Evolutionary conservation across 2,888 invertebrate genomes (phyloP).

Genomic region (Fabriciana adippe): DNA sequence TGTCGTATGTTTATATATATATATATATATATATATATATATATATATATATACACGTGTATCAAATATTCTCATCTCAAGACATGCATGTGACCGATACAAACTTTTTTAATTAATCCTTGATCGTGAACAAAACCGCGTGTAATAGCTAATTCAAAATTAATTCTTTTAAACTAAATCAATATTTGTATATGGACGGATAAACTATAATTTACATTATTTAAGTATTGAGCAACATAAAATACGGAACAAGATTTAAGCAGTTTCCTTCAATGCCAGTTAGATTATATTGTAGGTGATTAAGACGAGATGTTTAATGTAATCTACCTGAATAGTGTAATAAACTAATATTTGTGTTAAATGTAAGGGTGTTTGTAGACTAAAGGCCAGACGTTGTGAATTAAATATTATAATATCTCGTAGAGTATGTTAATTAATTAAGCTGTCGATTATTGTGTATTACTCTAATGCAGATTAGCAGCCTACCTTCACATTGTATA

Average conservation of each 20-base stretch:
- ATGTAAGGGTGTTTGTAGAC: too few relatives aligned
- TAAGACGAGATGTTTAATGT: constrained; percentile 23
- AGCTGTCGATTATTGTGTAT: neutral
- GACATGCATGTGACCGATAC: too few relatives aligned
- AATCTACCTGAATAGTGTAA: constrained; percentile 12
- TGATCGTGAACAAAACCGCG: too few relatives aligned
- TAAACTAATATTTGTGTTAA: neutral
- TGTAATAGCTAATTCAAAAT: too few relatives aligned
- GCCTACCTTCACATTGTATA: constrained; percentile 10
- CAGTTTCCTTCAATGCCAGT: constrained; percentile 22
- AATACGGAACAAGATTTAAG: constrained; percentile 15
- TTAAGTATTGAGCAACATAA: neutral
- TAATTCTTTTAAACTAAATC: neutral
- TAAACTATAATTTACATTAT: neutral
- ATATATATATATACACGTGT: too few relatives aligned
- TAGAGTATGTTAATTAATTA: neutral
- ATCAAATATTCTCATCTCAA: too few relatives aligned
- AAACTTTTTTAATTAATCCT: too few relatives aligned
- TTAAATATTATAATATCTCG: neutral
- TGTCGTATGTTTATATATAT: too few relatives aligned
- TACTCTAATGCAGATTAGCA: neutral
- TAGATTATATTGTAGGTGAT: constrained; percentile 23
- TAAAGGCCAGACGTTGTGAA: too few relatives aligned
- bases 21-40: too few relatives aligned
- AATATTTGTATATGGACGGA: neutral